Base-by-base conservation (phyloP, 2,888 invertebrate species). In the Perizoma flavofasciatum region DNA sequence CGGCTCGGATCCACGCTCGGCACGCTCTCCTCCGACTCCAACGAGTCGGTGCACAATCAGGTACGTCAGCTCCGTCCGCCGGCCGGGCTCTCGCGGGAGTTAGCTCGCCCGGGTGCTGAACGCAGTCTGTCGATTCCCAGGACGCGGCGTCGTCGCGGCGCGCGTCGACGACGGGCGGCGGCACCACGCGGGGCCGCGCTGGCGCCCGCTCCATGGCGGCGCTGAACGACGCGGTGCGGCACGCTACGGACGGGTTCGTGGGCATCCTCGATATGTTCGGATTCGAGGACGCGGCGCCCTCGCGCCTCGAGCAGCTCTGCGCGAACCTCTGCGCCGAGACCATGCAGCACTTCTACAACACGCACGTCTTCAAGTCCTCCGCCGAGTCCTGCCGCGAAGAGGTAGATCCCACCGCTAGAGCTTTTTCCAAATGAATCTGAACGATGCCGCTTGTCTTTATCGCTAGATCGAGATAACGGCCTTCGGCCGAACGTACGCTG, bases 311-410 rank as follows among this genome's bases (percentile, higher is more conserved):
- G 85, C 98, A 98, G 83, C 92, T 98, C 61, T 98, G 98, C 89
- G 97, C 98, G 75, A 98, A 98, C 90, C 92, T 98, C 64, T 98
- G 98, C 88, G 98, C 98, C 0, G 98, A 98, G 92, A 98, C 98
- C 39, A 97, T 98, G 97, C 98, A 98, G 85, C 98, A 98, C 87
- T 98, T 98, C 87, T 98, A 98, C 93, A 98, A 98, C 88, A 98
- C 98, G 55, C 98, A 98, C 88, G 97, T 98, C 73, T 98, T 98
- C 90, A 98, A 98, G 86, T 97, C 97, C 32, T 96, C 97, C 70
- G 96, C 97, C 67, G 98, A 98, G 89, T 97, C 98, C 55, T 98
- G 98, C 78, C 94, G 97, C 65, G 98, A 98, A 84, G 98, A 98
- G 59, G 59, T 59, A 22, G 91, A 10, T n/a, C 8, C n/a, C 5